Base-by-base conservation (phyloP, 92 coral and sea anemone species). In the Phymanthus crucifer region DNA sequence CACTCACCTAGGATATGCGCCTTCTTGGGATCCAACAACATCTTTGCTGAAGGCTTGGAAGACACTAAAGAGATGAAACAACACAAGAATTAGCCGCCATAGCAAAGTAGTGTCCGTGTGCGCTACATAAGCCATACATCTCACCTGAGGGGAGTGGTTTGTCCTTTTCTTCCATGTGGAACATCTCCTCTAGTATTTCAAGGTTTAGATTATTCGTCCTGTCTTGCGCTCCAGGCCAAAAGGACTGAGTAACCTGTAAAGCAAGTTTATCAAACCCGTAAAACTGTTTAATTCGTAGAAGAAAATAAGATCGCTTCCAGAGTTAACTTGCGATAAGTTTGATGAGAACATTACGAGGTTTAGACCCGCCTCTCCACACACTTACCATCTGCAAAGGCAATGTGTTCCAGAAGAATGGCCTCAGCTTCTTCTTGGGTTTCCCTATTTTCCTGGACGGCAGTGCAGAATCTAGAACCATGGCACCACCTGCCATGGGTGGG, bases 381-480 rank as follows among this genome's bases (percentile, higher is more conserved):
- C 92, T 82, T 78, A 95, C 99, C 99, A 95, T 46, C 48, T 89
- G 87, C 36, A 81, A 81, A 3, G 99, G 99, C 12, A 95, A 92
- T 83, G 90, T 93, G 79, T 88, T 86, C 99, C 99, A 95, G 83
- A 90, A 95, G 84, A 94, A 93, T 12, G 97, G 99, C 40, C 97
- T 83, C 18, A 95, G 87, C 84, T 95, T 95, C 21, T 84, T 81
- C 70, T 87, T 95, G 36, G 99, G 89, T 45, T 86, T 87, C 46
- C 83, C 83, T 14, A 89, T 88, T 24, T 85, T 11, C 76, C 79
- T 88, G 17, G 74, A 66, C 69, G 92, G 93, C 50, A 84, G 57
- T 52, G 86, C 87, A 11, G 84, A 16, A 74, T 86, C 88, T 58
- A 87, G 76, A 17, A 81, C 90, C 71, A 74, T 34, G 17, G 67